phyloP scores from a whole-genome alignment of 2,113 vertebrate genomes.

The Phylloscopus whistleri region DNA sequence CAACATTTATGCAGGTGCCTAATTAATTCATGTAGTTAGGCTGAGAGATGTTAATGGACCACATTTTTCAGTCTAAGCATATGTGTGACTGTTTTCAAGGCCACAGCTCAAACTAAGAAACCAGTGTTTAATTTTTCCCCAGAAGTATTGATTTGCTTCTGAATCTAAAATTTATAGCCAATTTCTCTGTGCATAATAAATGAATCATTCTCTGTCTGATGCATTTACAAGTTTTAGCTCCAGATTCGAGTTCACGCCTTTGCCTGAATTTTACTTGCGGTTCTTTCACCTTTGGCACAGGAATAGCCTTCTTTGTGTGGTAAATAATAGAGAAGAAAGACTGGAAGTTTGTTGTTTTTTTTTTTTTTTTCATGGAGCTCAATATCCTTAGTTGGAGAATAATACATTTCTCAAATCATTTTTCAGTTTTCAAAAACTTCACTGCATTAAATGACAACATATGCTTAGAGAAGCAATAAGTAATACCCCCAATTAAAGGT shows the following conservation, averaged over 20 bases:
- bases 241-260: background rate
- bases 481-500: background rate
- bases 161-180: background rate
- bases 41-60: background rate
- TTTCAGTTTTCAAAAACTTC: background rate
- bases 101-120: background rate
- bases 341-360: background rate
- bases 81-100: background rate
- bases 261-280: background rate
- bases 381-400: background rate
- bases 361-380: background rate
- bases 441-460: background rate
- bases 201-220: background rate
- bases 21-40: slow-evolving; percentile 16
- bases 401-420: background rate
- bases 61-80: background rate
- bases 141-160: background rate
- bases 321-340: background rate
- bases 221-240: background rate
- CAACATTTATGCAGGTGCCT: slow-evolving; percentile 19
- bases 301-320: background rate
- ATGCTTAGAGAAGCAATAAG: background rate
- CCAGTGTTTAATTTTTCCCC: background rate
- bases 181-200: background rate
- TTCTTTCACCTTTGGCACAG: background rate